Evolutionary conservation across 2,888 invertebrate genomes (phyloP).

Genomic region (Gandaritis pyraliata): DNA sequence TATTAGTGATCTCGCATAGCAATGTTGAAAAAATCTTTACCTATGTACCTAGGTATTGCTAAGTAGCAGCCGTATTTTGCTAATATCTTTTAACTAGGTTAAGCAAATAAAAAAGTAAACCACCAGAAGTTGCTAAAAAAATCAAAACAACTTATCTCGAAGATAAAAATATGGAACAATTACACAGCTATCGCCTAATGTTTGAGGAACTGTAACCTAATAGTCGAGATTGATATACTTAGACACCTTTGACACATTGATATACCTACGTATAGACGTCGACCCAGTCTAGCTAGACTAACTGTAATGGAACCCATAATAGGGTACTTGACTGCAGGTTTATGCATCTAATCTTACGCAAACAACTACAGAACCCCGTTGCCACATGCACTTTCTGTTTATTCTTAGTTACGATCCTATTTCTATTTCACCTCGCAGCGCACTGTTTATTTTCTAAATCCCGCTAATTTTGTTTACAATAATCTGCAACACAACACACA

Average conservation of each 20-base stretch:
- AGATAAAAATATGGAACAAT: slow-evolving; percentile 41
- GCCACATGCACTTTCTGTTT: slow-evolving; percentile 60
- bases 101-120: slow-evolving; percentile 30
- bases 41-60: not conserved
- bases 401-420: slow-evolving; percentile 69
- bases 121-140: slow-evolving; percentile 29
- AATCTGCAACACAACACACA: slow-evolving; percentile 39
- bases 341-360: slow-evolving; percentile 69
- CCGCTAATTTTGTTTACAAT: slow-evolving; percentile 53
- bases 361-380: slow-evolving; percentile 57
- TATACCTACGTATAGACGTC: slow-evolving; percentile 22
- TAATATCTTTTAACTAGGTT: slow-evolving; percentile 34
- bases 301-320: slow-evolving; percentile 49
- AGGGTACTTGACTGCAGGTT: slow-evolving; percentile 58
- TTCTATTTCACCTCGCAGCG: slow-evolving; percentile 54
- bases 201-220: slow-evolving; percentile 39
- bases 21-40: no score
- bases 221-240: slow-evolving; percentile 51
- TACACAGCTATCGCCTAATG: slow-evolving; percentile 28
- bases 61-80: slow-evolving; percentile 32
- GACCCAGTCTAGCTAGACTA: slow-evolving; percentile 37
- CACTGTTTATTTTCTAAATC: slow-evolving; percentile 59
- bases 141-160: slow-evolving; percentile 34
- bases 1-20: no score
- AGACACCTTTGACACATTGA: no score